Percentiles rank a stretch among this genome's conserved stretches.
Evolutionary conservation across 2,113 vertebrate genomes (phyloP).

Genomic region (Istiophorus platypterus): DNA sequence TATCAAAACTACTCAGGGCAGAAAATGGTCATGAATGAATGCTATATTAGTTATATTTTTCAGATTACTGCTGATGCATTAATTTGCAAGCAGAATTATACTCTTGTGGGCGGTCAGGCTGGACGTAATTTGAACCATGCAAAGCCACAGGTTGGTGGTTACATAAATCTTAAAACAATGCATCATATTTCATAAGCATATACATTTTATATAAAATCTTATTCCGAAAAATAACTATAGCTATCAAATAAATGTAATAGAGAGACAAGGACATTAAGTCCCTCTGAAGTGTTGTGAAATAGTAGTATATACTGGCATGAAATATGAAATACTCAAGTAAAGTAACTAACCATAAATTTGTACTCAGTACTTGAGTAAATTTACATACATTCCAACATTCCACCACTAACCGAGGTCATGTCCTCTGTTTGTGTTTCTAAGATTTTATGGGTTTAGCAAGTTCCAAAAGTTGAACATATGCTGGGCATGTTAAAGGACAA

Average conservation of each 20-base stretch:
- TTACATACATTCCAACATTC: background rate
- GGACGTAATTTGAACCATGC: background rate
- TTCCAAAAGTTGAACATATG: background rate
- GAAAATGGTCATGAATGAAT: too few relatives aligned
- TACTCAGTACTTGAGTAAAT: background rate
- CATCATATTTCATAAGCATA: background rate
- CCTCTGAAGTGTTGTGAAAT: background rate
- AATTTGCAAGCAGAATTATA: background rate
- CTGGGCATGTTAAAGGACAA: background rate
- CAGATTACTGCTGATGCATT: too few relatives aligned
- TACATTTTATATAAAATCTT: background rate
- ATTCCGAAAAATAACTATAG: background rate
- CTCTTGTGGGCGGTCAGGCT: background rate
- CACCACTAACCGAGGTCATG: background rate
- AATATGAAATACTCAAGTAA: too few relatives aligned
- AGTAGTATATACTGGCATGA: too few relatives aligned
- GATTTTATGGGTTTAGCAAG: too few relatives aligned
- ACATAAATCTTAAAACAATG: too few relatives aligned
- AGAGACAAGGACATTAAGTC: too few relatives aligned
- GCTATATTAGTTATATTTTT: too few relatives aligned
- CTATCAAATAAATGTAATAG: background rate
- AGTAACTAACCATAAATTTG: background rate
- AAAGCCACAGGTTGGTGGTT: too few relatives aligned
- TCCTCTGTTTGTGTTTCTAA: background rate
- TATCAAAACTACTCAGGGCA: too few relatives aligned